Evolutionary conservation across 1,140 invertebrate species (phyloP).

Genomic region (Paralvinella palmiformis): DNA sequence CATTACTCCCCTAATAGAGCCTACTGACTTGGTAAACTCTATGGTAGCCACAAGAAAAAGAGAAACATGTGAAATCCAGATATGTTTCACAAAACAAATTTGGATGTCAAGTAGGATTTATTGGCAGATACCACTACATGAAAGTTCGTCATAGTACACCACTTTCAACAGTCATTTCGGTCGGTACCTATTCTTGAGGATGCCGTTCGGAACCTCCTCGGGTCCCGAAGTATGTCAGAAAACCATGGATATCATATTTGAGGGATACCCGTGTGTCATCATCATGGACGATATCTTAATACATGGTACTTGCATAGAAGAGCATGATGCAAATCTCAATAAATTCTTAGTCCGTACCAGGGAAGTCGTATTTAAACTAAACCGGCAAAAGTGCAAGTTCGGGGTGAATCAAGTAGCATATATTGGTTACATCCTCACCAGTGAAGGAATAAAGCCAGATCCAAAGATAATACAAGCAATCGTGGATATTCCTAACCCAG

Average conservation of each 20-base stretch:
- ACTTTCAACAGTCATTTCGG: slow-evolving; percentile 21
- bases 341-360: not conserved
- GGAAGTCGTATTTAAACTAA: not conserved
- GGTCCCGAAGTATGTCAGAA: slow-evolving; percentile 48
- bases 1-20: too few relatives aligned
- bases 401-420: not conserved
- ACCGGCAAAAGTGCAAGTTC: not conserved
- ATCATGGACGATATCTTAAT: slow-evolving; percentile 13
- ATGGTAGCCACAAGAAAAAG: too few relatives aligned
- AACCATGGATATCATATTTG: slow-evolving; percentile 42
- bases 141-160: too few relatives aligned
- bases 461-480: not conserved
- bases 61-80: too few relatives aligned
- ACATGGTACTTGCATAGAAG: too few relatives aligned
- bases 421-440: not conserved
- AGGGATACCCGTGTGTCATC: slow-evolving; percentile 19
- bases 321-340: too few relatives aligned
- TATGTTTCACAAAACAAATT: too few relatives aligned
- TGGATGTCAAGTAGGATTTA: too few relatives aligned
- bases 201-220: slow-evolving; percentile 23
- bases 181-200: slow-evolving; percentile 21
- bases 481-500: not conserved
- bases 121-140: too few relatives aligned
- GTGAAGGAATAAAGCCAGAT: not conserved
- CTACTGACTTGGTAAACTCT: too few relatives aligned